Percentiles rank a stretch among this genome's conserved stretches.
Conservation (phyloP, 2,113 vertebrate genomes). For the Trematomus loennbergii region DNA sequence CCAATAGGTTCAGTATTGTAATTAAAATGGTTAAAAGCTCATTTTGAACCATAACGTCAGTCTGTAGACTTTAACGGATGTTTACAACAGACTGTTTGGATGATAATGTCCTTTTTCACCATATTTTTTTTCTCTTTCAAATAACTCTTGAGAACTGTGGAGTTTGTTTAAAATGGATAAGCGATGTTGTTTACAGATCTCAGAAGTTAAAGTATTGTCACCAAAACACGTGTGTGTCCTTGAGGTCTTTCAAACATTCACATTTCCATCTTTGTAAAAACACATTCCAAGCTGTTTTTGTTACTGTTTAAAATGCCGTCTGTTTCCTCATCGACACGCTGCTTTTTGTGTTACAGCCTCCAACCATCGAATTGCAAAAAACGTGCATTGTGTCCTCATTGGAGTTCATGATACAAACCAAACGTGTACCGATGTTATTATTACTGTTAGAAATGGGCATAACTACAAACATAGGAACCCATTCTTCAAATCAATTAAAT, state of each 20-base stretch:
- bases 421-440: neutral
- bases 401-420: neutral
- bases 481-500: neutral
- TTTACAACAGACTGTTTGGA: neutral
- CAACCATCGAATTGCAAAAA: neutral
- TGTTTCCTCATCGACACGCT: neutral
- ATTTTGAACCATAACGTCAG: neutral
- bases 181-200: neutral
- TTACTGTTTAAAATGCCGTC: too few species aligned
- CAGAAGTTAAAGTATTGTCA: neutral
- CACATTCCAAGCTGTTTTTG: neutral
- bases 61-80: too few species aligned
- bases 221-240: neutral
- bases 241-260: neutral
- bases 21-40: neutral
- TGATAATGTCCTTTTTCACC: neutral
- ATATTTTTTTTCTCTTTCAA: neutral
- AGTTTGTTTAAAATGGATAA: neutral
- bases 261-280: neutral
- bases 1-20: too few species aligned
- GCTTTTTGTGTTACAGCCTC: neutral
- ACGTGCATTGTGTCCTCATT: neutral
- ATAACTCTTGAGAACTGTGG: neutral
- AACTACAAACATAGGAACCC: neutral
- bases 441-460: neutral